Evolutionary conservation across 2,113 vertebrate genomes (phyloP).

Genomic region (Cyprinodon variegatus): DNA sequence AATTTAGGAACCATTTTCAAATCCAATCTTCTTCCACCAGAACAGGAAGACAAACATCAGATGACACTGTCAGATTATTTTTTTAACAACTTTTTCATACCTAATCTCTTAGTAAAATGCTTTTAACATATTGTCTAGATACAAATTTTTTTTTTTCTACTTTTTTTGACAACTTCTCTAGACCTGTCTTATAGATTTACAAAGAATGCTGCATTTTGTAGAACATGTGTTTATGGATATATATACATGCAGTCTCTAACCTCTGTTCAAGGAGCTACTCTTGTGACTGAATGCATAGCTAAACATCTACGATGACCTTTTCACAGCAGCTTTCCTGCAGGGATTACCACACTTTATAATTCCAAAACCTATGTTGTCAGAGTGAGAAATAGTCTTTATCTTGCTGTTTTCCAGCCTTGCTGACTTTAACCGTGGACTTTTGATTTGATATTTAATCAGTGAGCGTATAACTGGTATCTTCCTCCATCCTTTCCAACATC

Average conservation of each 20-base stretch:
- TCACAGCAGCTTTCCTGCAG: background rate
- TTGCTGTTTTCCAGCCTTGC: conserved; percentile 1
- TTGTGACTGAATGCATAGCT: background rate
- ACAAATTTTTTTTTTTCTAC: background rate
- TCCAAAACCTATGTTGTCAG: conserved; percentile 4
- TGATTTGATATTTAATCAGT: background rate
- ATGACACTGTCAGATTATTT: conserved; percentile 31
- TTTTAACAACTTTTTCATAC: conserved; percentile 12
- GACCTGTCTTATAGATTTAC: background rate
- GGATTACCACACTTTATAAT: background rate
- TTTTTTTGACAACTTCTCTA: background rate
- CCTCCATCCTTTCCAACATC: too few species aligned
- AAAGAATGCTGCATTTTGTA: background rate
- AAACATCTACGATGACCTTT: conserved; percentile 10
- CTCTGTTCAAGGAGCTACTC: too few species aligned
- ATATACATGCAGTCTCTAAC: background rate
- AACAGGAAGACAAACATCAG: background rate
- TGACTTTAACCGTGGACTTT: background rate
- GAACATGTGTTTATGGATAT: too few species aligned
- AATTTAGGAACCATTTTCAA: conserved; percentile 17
- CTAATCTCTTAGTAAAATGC: conserved; percentile 7
- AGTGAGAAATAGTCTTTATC: conserved; percentile 1
- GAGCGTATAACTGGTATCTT: background rate
- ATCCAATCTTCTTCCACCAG: conserved; percentile 17
- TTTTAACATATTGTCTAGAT: conserved; percentile 3